Conservation (phyloP, 2,888 invertebrate genomes). For the Hoplodrina ambigua region DNA sequence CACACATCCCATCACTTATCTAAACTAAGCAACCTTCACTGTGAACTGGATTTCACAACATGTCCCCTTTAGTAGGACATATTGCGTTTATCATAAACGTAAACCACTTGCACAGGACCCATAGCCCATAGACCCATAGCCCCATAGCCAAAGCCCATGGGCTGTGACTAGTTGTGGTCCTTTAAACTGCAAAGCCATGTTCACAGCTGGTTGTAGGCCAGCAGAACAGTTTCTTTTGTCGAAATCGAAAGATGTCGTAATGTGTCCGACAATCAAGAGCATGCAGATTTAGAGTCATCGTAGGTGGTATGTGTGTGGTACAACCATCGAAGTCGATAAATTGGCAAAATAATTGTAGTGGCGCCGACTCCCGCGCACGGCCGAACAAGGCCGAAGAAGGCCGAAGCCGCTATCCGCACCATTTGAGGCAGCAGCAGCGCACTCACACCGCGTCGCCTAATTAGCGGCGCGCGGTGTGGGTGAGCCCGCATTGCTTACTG, state of each 20-base stretch:
- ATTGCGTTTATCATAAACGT: slow-evolving; percentile 8
- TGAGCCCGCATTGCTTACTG: slow-evolving; percentile 80
- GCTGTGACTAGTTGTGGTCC: background rate
- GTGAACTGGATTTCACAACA: slow-evolving; percentile 1
- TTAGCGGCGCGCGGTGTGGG: slow-evolving; percentile 85
- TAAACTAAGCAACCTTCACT: slow-evolving; percentile 27
- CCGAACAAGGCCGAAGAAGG: slow-evolving; percentile 80
- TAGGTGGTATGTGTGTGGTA: slow-evolving; percentile 57
- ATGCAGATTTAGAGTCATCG: slow-evolving; percentile 42
- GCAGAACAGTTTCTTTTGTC: slow-evolving; percentile 8
- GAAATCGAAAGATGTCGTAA: slow-evolving; percentile 30
- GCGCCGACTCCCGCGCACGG: slow-evolving; percentile 83
- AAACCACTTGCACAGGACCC: background rate
- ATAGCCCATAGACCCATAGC: no score
- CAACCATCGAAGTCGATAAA: slow-evolving; percentile 65
- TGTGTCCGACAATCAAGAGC: slow-evolving; percentile 32
- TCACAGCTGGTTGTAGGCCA: slow-evolving; percentile 2
- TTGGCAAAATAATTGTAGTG: slow-evolving; percentile 77
- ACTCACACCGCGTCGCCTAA: slow-evolving; percentile 82
- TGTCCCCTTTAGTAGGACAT: slow-evolving; percentile 3
- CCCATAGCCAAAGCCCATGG: no score
- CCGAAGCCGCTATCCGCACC: slow-evolving; percentile 77
- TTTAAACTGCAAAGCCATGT: slow-evolving; percentile 6
- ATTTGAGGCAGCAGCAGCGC: slow-evolving; percentile 82
- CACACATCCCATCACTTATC: slow-evolving; percentile 38